Evolutionary conservation across 2,888 invertebrate genomes (phyloP), one percentile per base, ranked within the genome.

Genomic region (Acrobasis consociella): DNA sequence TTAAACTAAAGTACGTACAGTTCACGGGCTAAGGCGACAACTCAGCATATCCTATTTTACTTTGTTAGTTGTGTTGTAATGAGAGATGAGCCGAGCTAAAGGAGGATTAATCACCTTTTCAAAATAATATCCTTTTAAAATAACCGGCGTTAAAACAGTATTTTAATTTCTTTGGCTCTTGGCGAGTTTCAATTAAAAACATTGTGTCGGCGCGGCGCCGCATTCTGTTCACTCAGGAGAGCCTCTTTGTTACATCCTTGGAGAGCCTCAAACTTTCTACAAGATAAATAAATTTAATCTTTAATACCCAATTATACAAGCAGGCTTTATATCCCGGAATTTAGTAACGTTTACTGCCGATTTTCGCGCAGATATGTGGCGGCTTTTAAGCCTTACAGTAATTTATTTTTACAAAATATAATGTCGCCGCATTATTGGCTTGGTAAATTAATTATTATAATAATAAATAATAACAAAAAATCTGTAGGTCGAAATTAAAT

Each of bases 211-310:
- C 65, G 67, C 63, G 64, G 67, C 55, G 62, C 50, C 69, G 64
- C 64, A 60, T 60, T 69, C 65, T 70, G 69, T 73, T 69, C 70
- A 70, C 72, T 76, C 75, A 77, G 77, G 80, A 77, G 77, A 74
- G 74, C 71, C 77, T 81, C 86, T 85, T 88, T 87, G 84, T 88
- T 82, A 77, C 77, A 66, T 72, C 69, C 78, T 71, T 77, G 73
- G 75, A 74, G 85, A 87, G 79, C 86, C 82, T 78, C 75, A 70
- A 89, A 87, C 82, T 89, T 85, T 84, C 75, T 72, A 67, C 71
- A 78, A 83, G 83, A 86, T 87, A 88, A 87, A 89, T 89, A 84
- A n/a, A 86, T 86, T 88, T 86, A 84, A 86, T 87, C 79, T 87
- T 85, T 85, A 85, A 87, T 86, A 84, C 78, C 84, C 81, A 82